Base-by-base conservation (phyloP, 2,888 invertebrate species). In the Oegoconia quadripuncta region DNA sequence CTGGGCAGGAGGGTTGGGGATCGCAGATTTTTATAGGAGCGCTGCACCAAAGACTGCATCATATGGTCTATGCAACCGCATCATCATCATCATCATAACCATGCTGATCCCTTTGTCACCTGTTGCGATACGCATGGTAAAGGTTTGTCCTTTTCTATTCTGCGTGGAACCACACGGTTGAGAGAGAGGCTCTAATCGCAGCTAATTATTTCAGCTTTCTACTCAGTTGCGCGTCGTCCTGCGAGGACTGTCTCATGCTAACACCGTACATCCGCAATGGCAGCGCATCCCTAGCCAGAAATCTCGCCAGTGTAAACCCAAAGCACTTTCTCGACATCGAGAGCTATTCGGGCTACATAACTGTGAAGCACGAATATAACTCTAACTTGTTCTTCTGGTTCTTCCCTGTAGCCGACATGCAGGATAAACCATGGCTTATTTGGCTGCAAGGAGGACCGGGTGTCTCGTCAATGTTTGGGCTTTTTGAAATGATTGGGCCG, bases 361-460 rank as follows among this genome's bases (percentile, higher is more conserved):
- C 93, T 0, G 94, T 95, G 5, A 90, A 94, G 52, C 89, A 93
- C 59, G 60, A 86, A 13, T 90, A 84, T 56, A 88, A 91, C 55
- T 93, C 93, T 0, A 93, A 94, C 64, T 68, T 93, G 58, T 95
- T 93, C 77, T 95, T 94, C 72, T 95, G 95, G 95, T 95, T 91
- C 64, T 93, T 94, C 55, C 93, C 93, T 0, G 52, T 12, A 4
- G 29, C 53, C 9, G 60, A 66, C 1, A 17, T 61, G 11, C 47
- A 41, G 5, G 48, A 50, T 8, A 65, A 64, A 1, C 95, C 96
- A 0, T 76, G 95, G 48, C 86, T 95, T 13, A 90, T 96, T 47
- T 96, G 95, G 95, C 75, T 96, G 7, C 92, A 95, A 88, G 95
- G 96, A 13, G 95, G 95, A 0, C 95, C 95, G 0, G 96, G 89